Evolutionary conservation across 2,113 vertebrate genomes (phyloP).

Genomic region (Odobenus rosmarus): DNA sequence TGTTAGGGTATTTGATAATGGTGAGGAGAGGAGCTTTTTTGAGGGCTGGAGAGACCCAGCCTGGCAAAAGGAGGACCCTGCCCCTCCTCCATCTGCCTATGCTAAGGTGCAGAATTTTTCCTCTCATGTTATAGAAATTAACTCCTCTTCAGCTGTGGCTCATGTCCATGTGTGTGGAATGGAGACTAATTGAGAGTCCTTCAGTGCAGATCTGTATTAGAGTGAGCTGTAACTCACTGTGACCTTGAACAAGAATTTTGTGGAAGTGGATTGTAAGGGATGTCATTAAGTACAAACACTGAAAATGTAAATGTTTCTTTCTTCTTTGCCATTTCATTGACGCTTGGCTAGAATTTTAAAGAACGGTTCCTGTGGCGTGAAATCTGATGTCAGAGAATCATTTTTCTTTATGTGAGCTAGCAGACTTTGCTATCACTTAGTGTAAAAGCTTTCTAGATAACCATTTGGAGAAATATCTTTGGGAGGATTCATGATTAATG

Average conservation of each 20-base stretch:
- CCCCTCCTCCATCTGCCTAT: not conserved
- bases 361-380: not conserved
- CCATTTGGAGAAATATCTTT: not conserved
- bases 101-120: not conserved
- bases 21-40: not conserved
- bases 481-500: not conserved
- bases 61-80: not conserved
- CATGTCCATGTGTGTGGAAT: not conserved
- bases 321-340: not conserved
- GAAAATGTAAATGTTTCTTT: slow-evolving; percentile 31
- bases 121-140: not conserved
- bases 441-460: slow-evolving; percentile 33
- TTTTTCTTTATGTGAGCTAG: slow-evolving; percentile 38
- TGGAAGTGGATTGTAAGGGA: slow-evolving; percentile 42
- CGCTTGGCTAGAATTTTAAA: slow-evolving; percentile 16
- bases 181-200: slow-evolving; percentile 3
- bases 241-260: slow-evolving; percentile 25
- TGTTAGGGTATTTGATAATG: not conserved
- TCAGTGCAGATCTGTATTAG: not conserved
- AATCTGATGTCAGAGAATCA: not conserved
- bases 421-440: not conserved
- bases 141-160: not conserved
- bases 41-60: not conserved
- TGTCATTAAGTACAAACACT: slow-evolving; percentile 17
- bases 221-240: not conserved